These are phyloP conservation scores for Nyctalus aviator DNA, from an alignment of 2,797 vertebrate genomes.

Conservation along the genomic window DNA sequence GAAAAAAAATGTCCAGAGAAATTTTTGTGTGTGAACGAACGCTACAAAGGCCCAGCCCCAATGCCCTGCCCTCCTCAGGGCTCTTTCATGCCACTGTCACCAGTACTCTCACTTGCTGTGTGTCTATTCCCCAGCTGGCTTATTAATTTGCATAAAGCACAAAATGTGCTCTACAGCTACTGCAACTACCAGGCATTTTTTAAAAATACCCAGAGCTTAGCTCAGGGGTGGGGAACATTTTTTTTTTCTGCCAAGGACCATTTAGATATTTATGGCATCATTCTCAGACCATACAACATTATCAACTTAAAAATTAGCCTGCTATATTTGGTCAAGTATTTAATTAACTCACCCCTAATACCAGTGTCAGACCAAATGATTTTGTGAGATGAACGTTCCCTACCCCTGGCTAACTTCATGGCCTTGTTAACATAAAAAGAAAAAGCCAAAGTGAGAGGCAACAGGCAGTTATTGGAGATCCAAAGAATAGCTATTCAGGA, in stretches of 20 bases:
- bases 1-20: background rate
- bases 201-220: background rate
- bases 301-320: too few species aligned
- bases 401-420: background rate
- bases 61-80: background rate
- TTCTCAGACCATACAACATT: too few species aligned
- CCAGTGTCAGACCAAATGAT: too few species aligned
- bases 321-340: too few species aligned
- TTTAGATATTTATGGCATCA: too few species aligned
- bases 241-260: too few species aligned
- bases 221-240: background rate
- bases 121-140: background rate
- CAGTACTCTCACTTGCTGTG: background rate
- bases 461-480: background rate
- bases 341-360: too few species aligned
- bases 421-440: background rate
- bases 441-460: background rate
- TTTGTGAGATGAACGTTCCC: too few species aligned
- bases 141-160: constrained; percentile 21
- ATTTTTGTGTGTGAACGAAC: background rate
- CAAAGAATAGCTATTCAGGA: background rate
- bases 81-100: background rate
- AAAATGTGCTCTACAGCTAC: background rate
- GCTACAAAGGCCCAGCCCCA: background rate
- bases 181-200: background rate